phyloP scores from a whole-genome alignment of 35 echinoderm and acorn worm genomes.

The Eucidaris tribuloides region DNA sequence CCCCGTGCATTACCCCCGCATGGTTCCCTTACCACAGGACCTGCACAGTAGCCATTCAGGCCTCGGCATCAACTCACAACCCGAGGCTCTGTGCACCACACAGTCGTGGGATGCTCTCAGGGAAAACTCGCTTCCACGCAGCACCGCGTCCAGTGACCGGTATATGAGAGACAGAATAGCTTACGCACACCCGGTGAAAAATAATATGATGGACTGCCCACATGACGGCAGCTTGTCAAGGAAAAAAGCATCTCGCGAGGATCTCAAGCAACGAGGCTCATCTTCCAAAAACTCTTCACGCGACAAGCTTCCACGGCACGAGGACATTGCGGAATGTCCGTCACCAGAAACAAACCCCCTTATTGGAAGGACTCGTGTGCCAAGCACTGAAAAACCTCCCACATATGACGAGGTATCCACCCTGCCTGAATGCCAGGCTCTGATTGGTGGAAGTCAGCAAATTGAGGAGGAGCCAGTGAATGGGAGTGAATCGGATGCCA shows the following conservation, averaged over 20 bases:
- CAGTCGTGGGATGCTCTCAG: slow-evolving; percentile 18
- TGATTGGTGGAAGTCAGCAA: slow-evolving; percentile 11
- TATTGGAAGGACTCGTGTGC: not conserved
- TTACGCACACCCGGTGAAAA: not conserved
- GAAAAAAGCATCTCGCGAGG: not conserved
- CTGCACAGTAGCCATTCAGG: slow-evolving; percentile 21
- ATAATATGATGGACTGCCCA: slow-evolving; percentile 10
- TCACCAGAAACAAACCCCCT: not conserved
- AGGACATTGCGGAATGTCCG: slow-evolving; percentile 12
- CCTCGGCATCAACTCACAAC: not conserved
- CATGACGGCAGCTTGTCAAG: slow-evolving; percentile 14
- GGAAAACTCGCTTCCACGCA: slow-evolving; percentile 21
- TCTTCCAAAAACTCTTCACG: not conserved
- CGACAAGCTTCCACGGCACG: not conserved
- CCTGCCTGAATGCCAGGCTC: slow-evolving; percentile 24
- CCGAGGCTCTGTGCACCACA: slow-evolving; percentile 19
- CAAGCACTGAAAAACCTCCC: not conserved
- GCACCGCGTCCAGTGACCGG: slow-evolving; percentile 17
- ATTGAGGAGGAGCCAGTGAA: not conserved
- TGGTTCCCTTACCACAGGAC: slow-evolving; percentile 1
- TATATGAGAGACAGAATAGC: slow-evolving; percentile 4
- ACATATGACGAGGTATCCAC: slow-evolving; percentile 38
- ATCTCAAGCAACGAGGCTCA: not conserved
- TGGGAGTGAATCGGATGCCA: slow-evolving; percentile 9
- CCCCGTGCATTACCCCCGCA: slow-evolving; percentile 6